Percentiles rank a stretch among this genome's conserved stretches.
Evolutionary conservation across 2,797 vertebrate genomes (phyloP).

Genomic region (Chelon labrosus): DNA sequence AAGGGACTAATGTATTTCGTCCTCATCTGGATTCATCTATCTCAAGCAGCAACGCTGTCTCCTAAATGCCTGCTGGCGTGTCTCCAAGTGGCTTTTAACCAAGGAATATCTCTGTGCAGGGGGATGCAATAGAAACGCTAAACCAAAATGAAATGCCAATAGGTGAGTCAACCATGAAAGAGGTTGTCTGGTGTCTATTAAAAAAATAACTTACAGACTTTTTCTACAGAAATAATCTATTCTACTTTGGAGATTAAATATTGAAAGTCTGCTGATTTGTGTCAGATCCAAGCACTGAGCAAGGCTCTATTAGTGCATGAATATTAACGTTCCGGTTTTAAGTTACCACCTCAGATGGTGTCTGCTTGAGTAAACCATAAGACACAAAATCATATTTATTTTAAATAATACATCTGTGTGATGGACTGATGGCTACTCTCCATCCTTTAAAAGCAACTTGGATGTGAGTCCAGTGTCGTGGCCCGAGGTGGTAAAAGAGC

Average conservation of each 20-base stretch:
- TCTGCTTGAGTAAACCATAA: too few relatives aligned
- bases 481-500: too few relatives aligned
- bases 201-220: conserved; percentile 37
- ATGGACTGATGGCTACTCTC: too few relatives aligned
- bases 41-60: conserved; percentile 39
- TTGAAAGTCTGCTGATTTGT: conserved; percentile 17
- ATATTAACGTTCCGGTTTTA: too few relatives aligned
- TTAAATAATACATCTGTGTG: neutral
- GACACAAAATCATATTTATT: too few relatives aligned
- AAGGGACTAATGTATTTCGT: conserved; percentile 40
- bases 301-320: neutral
- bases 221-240: conserved; percentile 27
- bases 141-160: conserved; percentile 59
- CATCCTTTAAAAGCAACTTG: too few relatives aligned
- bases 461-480: too few relatives aligned
- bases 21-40: conserved; percentile 47
- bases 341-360: too few relatives aligned
- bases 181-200: conserved; percentile 32
- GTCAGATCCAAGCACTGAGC: conserved; percentile 12
- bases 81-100: conserved; percentile 64
- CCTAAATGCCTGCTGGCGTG: conserved; percentile 54
- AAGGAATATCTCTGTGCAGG: conserved; percentile 35
- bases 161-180: conserved; percentile 45
- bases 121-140: conserved; percentile 55
- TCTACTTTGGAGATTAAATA: conserved; percentile 33